Evolutionary conservation across 2,113 vertebrate species (phyloP).

Genomic region (Microcebus lehilahytsara): DNA sequence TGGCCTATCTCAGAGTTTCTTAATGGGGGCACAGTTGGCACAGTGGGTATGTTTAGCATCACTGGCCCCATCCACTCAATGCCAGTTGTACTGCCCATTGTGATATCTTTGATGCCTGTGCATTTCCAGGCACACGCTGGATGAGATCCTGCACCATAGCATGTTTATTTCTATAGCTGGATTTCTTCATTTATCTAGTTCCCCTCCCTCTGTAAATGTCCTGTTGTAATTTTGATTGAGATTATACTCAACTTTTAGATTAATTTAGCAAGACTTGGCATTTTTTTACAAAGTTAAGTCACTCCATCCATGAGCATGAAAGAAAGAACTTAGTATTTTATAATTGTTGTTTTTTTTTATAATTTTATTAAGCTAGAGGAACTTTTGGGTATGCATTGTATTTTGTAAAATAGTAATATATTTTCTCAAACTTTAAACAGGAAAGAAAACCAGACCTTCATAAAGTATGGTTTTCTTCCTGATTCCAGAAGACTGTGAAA

Average conservation of each 20-base stretch:
- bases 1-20: neutral
- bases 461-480: conserved; percentile 21
- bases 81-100: neutral
- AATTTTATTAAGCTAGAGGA: neutral
- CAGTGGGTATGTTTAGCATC: neutral
- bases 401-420: conserved; percentile 2
- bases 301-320: neutral
- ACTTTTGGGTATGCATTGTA: neutral
- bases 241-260: neutral
- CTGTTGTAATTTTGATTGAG: neutral
- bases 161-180: neutral
- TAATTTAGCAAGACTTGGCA: neutral
- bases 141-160: neutral
- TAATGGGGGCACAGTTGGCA: neutral
- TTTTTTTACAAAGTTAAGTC: neutral
- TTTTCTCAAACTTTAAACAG: conserved; percentile 22
- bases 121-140: neutral
- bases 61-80: neutral
- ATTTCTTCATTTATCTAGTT: neutral
- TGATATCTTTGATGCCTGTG: neutral
- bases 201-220: neutral
- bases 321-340: neutral
- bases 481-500: conserved; percentile 1
- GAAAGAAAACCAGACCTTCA: neutral
- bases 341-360: neutral